These are phyloP conservation scores for Scolanthus callimorphus DNA, from an alignment of 92 coral and sea anemone genomes.

Conservation along the genomic window DNA sequence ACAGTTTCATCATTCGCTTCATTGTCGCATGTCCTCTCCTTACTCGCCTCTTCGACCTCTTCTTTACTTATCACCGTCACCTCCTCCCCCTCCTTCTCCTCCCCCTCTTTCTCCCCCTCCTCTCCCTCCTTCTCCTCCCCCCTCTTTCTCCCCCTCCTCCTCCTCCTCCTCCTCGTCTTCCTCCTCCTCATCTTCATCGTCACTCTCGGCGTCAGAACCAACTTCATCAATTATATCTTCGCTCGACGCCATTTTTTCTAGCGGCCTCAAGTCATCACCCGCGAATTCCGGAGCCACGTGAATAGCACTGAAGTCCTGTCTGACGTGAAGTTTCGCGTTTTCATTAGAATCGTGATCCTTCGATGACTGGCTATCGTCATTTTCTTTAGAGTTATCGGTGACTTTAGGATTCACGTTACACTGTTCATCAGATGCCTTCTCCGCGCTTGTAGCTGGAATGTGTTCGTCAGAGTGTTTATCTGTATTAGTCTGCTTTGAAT, in stretches of 20 bases:
- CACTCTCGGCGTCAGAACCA: conserved; percentile 5
- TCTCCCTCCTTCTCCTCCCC: conserved; percentile 19
- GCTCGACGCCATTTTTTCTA: conserved; percentile 32
- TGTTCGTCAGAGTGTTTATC: too few relatives aligned
- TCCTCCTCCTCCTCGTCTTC: conserved; percentile 11
- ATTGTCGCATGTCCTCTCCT: background rate
- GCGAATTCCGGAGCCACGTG: conserved; percentile 73
- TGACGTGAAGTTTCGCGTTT: conserved; percentile 40
- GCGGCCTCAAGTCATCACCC: conserved; percentile 80
- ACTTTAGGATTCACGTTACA: background rate
- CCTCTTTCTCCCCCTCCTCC: conserved; percentile 3
- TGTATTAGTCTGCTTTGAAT: too few relatives aligned
- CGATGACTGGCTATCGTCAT: background rate
- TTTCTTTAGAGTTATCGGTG: background rate
- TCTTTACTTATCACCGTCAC: too few relatives aligned
- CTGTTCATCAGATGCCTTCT: background rate
- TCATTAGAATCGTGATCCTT: background rate
- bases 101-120: conserved; percentile 1
- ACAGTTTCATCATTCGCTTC: background rate
- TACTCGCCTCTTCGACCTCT: conserved; percentile 14
- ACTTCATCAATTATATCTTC: conserved; percentile 9
- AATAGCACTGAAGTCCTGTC: conserved; percentile 80
- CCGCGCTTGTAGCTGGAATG: too few relatives aligned
- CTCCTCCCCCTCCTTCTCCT: conserved; percentile 2
- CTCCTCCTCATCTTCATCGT: conserved; percentile 14